Base-by-base conservation (phyloP, 2,797 vertebrate species). In the Pelodytes ibericus region DNA sequence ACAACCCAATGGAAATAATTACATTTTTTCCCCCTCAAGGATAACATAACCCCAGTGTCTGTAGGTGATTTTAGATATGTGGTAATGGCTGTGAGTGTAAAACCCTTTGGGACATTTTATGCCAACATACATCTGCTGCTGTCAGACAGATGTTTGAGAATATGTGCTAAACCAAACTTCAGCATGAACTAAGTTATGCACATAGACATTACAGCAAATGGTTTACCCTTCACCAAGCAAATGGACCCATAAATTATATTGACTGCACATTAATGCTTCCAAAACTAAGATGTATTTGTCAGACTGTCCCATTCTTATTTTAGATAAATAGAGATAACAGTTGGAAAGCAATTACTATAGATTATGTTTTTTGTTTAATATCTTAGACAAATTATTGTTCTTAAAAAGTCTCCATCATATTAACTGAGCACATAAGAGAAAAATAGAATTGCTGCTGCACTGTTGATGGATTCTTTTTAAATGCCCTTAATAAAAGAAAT, bases 211-310 rank as follows among this genome's bases (percentile, higher is more conserved):
- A 66, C 47, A 69, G 71, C 58, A 69, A 79, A 79, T 74, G 61
- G 57, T 79, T 74, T 74, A 73, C 47, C 57, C 71, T 41, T 69
- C 22, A 53, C 71, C 36, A 72, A 72, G 44, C 56, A 72, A 74
- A 79, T 79, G 30, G 63, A 26, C 33, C 47, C 57, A 79, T 72
- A 79, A 73, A 74, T 79, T 79, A 74, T 69, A 73, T 26, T 73
- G 47, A 72, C 71, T 68, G 77, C 71, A 79, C 65, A 73, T 79
- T 74, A 79, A 79, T 79, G 77, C 71, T 73, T 79, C 49, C 31
- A 79, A 58, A 79, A 61, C 57, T 49, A 79, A 79, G 77, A 79
- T 63, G 4, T 61, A 79, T 74, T 62, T 79, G 44, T 69, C 57
- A 73, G 62, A 74, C 22, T 69, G 64, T 63, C 64, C 71, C 62